Percentiles rank a stretch among this genome's conserved stretches.
Conservation (phyloP, 1,140 invertebrate genomes). For the Anoplolepis gracilipes region DNA sequence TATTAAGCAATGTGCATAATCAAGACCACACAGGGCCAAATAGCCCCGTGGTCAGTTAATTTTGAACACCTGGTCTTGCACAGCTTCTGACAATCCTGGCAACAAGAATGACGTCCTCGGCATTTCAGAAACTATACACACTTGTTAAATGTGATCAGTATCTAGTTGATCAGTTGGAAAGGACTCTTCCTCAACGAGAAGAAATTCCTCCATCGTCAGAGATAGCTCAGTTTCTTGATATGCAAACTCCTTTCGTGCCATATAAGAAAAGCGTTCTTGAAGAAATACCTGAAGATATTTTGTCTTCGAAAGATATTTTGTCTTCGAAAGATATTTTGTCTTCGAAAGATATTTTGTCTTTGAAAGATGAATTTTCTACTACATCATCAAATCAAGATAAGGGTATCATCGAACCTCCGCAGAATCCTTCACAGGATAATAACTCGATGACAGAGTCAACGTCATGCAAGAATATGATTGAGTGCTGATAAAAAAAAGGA, state of each 20-base stretch:
- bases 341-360: not conserved
- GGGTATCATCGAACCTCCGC: slow-evolving; percentile 18
- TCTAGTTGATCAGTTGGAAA: not conserved
- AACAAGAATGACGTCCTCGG: not conserved
- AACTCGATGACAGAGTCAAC: not conserved
- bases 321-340: not conserved
- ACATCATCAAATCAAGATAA: not conserved
- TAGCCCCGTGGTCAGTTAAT: slow-evolving; percentile 76
- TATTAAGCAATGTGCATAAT: slow-evolving; percentile 37
- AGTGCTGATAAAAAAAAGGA: not conserved
- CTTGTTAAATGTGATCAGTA: slow-evolving; percentile 30
- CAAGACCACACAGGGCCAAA: slow-evolving; percentile 61
- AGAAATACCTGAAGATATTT: slow-evolving; percentile 25
- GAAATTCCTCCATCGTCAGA: not conserved
- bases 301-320: not conserved
- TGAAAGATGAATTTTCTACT: not conserved
- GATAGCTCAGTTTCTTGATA: not conserved
- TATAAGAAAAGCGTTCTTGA: slow-evolving; percentile 10
- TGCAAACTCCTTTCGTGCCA: slow-evolving; percentile 23
- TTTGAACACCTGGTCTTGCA: slow-evolving; percentile 67
- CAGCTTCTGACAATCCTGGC: slow-evolving; percentile 60
- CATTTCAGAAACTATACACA: not conserved
- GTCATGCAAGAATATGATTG: not conserved
- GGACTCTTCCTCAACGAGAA: not conserved
- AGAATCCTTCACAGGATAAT: not conserved